These are phyloP conservation scores for Cistogaster globosa DNA, from an alignment of 2,888 invertebrate genomes.

Conservation along the genomic window DNA sequence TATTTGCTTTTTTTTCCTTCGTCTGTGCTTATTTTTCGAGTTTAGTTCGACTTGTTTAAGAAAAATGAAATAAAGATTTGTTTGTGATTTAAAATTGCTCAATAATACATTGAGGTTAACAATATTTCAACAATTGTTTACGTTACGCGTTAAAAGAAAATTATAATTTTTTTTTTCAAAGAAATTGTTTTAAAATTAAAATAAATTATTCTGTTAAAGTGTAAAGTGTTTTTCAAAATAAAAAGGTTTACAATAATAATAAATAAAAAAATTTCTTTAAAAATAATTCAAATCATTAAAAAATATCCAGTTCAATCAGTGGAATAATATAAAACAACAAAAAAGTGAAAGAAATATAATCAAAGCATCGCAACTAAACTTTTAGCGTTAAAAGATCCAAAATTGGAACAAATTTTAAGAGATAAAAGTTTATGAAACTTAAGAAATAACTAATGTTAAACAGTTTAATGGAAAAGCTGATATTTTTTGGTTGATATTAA, in stretches of 20 bases:
- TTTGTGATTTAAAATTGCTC: slow-evolving; percentile 67
- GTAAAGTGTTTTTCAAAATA: slow-evolving; percentile 3
- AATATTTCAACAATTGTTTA: slow-evolving; percentile 47
- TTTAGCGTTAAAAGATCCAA: no score
- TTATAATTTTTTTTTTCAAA: not conserved
- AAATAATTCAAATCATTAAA: not conserved
- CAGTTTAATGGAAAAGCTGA: no score
- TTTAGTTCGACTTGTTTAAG: slow-evolving; percentile 51
- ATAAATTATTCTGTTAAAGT: not conserved
- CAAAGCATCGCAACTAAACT: no score
- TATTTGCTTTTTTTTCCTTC: slow-evolving; percentile 7
- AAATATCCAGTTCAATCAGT: no score
- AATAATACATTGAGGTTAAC: slow-evolving; percentile 71
- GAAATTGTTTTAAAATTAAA: not conserved
- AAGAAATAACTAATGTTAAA: no score
- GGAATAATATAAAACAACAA: no score
- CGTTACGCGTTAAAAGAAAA: slow-evolving; percentile 20
- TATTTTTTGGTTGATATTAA: no score
- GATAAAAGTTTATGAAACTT: no score
- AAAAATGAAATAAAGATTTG: slow-evolving; percentile 52
- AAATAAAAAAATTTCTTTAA: not conserved
- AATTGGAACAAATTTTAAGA: no score
- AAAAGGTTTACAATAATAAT: not conserved
- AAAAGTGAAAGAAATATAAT: no score
- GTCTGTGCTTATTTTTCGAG: not conserved